A percentile compares a stretch with the other conserved stretches of the same genome.
Evolutionary conservation across 2,113 vertebrate genomes (phyloP).

Genomic region (Cepphus grylle): DNA sequence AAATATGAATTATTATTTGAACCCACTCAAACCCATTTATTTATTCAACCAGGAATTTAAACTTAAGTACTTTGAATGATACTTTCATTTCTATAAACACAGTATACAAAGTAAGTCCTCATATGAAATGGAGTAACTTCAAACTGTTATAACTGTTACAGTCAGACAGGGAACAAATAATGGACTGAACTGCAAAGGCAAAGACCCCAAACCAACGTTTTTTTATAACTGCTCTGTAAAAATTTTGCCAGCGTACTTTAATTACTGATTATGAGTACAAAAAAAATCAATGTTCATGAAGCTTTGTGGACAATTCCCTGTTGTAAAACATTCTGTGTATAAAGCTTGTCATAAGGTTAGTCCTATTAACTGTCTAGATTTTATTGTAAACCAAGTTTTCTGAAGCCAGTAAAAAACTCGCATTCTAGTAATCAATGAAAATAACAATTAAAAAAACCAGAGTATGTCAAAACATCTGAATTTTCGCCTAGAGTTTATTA

Average conservation of each 20-base stretch:
- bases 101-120: neutral
- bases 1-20: neutral
- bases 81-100: neutral
- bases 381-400: neutral
- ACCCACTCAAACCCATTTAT: neutral
- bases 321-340: neutral
- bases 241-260: neutral
- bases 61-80: neutral
- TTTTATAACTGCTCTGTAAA: neutral
- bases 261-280: neutral
- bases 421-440: neutral
- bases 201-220: neutral
- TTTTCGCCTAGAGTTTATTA: neutral
- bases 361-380: neutral
- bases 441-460: neutral
- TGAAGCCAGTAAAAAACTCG: neutral
- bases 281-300: neutral
- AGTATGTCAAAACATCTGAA: neutral
- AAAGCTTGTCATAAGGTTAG: neutral
- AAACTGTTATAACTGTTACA: neutral
- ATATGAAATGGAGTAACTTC: neutral
- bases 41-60: neutral
- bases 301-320: neutral
- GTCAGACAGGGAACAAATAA: neutral
- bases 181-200: neutral